These are phyloP conservation scores for Epiblema foenella DNA, from an alignment of 2,888 invertebrate species.

Conservation along the genomic window DNA sequence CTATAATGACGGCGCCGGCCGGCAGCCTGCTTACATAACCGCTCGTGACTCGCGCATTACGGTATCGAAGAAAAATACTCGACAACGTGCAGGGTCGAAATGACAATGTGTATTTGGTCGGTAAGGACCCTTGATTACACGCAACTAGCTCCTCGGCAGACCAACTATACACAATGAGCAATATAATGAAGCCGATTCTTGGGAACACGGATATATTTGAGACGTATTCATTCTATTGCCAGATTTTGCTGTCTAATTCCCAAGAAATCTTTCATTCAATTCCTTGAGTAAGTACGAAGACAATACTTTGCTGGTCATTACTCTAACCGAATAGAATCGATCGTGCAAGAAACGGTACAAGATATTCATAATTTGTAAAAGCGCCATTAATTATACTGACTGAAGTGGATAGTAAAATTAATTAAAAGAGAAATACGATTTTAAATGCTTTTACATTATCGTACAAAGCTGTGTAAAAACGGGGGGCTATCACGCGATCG, in stretches of 20 bases:
- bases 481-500: conserved; percentile 43
- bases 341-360: conserved; percentile 23
- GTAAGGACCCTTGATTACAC: conserved; percentile 39
- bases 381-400: conserved; percentile 30
- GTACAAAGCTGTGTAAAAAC: conserved; percentile 39
- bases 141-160: conserved; percentile 31
- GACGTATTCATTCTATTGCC: conserved; percentile 5
- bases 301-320: conserved; percentile 28
- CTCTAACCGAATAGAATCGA: conserved; percentile 15
- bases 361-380: conserved; percentile 37
- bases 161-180: conserved; percentile 16
- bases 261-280: neutral
- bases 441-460: conserved; percentile 37
- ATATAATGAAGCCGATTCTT: conserved; percentile 8
- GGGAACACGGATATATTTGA: conserved; percentile 7
- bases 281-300: neutral
- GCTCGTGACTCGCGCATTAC: conserved; percentile 84
- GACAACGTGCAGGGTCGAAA: conserved; percentile 63
- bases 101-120: conserved; percentile 44
- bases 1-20: conserved; percentile 80
- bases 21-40: conserved; percentile 83
- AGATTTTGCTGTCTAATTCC: conserved; percentile 2
- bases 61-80: conserved; percentile 77
- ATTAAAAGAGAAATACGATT: conserved; percentile 44
- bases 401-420: conserved; percentile 46